Conservation (phyloP, 1,140 invertebrate species). For the Ceratosolen solmsi region DNA sequence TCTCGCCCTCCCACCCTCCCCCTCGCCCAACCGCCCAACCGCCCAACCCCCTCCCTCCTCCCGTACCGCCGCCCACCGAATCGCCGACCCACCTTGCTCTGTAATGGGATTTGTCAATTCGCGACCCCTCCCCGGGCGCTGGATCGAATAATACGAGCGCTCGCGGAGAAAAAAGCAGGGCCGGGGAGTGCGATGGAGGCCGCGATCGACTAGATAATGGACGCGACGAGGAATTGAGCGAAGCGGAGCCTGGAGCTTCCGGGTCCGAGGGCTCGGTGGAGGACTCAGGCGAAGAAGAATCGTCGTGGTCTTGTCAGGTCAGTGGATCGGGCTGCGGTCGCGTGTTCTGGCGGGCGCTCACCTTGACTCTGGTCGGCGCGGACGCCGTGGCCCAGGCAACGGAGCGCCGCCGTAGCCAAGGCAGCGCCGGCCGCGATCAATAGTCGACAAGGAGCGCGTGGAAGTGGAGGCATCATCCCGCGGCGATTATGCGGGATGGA, state of each 20-base stretch:
- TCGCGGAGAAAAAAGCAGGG: too few relatives aligned
- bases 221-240: too few relatives aligned
- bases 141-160: slow-evolving; percentile 1
- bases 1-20: too few relatives aligned
- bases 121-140: not conserved
- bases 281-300: too few relatives aligned
- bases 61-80: too few relatives aligned
- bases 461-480: not conserved
- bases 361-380: slow-evolving; percentile 23
- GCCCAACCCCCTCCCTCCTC: not conserved
- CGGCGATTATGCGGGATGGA: not conserved
- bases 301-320: not conserved
- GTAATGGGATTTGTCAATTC: slow-evolving; percentile 50
- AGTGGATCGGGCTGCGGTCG: slow-evolving; percentile 29
- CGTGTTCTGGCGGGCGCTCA: not conserved
- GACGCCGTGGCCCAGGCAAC: slow-evolving; percentile 44
- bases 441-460: slow-evolving; percentile 8
- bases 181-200: not conserved
- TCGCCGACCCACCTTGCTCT: not conserved
- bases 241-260: too few relatives aligned
- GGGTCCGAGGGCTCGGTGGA: not conserved
- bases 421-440: slow-evolving; percentile 46
- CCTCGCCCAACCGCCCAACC: not conserved
- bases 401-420: slow-evolving; percentile 44
- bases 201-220: too few relatives aligned